Evolutionary conservation across 64 coral and sea anemone genomes (phyloP), one percentile per base, ranked within the genome.

Genomic region (Trachythela sp.): DNA sequence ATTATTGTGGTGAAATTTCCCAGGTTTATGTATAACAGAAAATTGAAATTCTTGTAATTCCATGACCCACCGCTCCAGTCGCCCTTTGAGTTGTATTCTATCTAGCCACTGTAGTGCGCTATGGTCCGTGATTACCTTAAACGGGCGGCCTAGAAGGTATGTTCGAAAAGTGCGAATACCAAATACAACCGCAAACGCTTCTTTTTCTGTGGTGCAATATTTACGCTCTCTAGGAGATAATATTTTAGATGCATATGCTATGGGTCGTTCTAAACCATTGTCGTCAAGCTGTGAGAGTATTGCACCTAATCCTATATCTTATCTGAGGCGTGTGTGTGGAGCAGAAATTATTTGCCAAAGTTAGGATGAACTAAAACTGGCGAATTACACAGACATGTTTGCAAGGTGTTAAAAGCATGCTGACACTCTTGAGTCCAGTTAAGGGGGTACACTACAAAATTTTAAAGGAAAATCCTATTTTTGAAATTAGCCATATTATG

Each of bases 21-120:
- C 83, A 39, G 89, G 34, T 68, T 58, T 22, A 31, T 85, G 80
- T 33, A 45, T 9, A 18, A 85, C 54, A 30, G 89, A 41, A 85
- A 90, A 70, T 43, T 85, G 51, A 40, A 90, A 90, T 52, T 90
- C 54, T 39, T 90, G 83, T 29, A 90, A 85, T 39, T 90, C 51
- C 77, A 85, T 90, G 17, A 90, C 50, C 89, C 89, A 90, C 13
- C 37, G 38, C 49, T 77, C 89, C 29, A 85, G 50, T 24, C 89
- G 49, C 83, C 52, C 34, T 84, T 84, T 90, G 39, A 56, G 36
- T 20, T 90, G 75, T 76, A 68, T 90, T 36, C 17, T 90, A 27
- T 84, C 52, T 13, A 90, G 18, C 77, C 77, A 90, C 9, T 15
- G 36, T 13, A 68, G 48, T 2, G 89, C 89, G 48, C 56, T 84